Evolutionary conservation across 2,113 vertebrate genomes (phyloP), one percentile per base, ranked within the genome.

Genomic region (Nettapus auritus): DNA sequence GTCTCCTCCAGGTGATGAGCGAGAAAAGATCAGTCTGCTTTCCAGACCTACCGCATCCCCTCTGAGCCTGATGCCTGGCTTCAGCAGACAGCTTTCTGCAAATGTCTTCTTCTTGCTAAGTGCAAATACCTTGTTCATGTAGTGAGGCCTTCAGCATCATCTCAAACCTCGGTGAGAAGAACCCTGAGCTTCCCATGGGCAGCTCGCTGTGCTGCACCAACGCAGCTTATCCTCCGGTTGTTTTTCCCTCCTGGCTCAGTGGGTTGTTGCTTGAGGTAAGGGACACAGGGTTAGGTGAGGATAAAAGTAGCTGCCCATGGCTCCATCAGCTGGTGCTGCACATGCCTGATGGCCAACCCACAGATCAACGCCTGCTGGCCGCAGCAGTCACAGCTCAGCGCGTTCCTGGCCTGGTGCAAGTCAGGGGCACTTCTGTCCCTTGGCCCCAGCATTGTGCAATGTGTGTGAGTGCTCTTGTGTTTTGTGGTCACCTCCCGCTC

Each of bases 141-240:
- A 79, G 21, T 2, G 0, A 59, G 5, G 21, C 26, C 28, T 38
- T 1, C 1, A 5, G 25, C 40, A 40, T 76, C 5, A 3, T 8
- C 21, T 17, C 38, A 57, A 57, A 60, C 14, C 48, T 63, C 1
- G 1, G 18, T 6, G 73, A 33, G 16, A 5, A 6, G 19, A 7
- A 21, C 38, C 34, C n/a, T 19, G 57, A 75, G 62, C 28, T 90
- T 21, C 59, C 33, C 34, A 28, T 1, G 6, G 55, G 36, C 56
- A 66, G 2, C 31, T 42, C n/a, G 28, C 44, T 29, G 38, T 0
- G 0, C 50, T n/a, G n/a, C n/a, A n/a, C n/a, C n/a, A n/a, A n/a
- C n/a, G n/a, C n/a, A n/a, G n/a, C n/a, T n/a, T n/a, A n/a, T n/a
- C n/a, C n/a, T n/a, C 46, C 46, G 11, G 10, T 71, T 87, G 89